phyloP scores from a whole-genome alignment of 2,888 invertebrate genomes.

The Teleiodes luculella region DNA sequence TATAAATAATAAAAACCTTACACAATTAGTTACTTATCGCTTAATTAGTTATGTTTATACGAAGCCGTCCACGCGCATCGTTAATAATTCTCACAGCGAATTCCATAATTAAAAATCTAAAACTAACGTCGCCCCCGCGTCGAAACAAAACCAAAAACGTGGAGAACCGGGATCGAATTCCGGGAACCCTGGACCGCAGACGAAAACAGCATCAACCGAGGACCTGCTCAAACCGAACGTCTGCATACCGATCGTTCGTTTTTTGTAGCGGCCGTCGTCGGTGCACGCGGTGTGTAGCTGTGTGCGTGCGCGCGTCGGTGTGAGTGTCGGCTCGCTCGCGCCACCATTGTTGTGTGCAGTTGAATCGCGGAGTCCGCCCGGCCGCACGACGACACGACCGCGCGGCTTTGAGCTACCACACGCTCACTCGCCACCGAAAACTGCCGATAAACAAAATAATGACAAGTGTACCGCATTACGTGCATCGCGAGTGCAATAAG shows the following conservation, averaged over 20 bases:
- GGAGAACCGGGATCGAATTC: conserved; percentile 45
- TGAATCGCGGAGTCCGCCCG: conserved; percentile 41
- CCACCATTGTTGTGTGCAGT: conserved; percentile 66
- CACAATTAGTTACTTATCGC: background rate
- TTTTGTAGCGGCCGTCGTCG: conserved; percentile 71
- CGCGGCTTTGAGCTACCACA: conserved; percentile 29
- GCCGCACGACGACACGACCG: too few relatives aligned
- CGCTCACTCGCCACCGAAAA: conserved; percentile 54
- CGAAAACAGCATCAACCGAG: conserved; percentile 78
- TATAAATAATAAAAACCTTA: too few relatives aligned
- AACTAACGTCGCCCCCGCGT: conserved; percentile 4
- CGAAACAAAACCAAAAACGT: conserved; percentile 16
- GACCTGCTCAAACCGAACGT: conserved; percentile 78
- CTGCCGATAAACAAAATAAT: conserved; percentile 74
- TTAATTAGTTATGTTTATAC: background rate
- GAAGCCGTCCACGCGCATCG: background rate
- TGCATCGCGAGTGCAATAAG: conserved; percentile 72
- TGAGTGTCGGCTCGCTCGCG: conserved; percentile 62
- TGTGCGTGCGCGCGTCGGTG: conserved; percentile 41
- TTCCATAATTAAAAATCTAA: conserved; percentile 10
- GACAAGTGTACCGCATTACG: conserved; percentile 67
- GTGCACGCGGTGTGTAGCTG: conserved; percentile 40
- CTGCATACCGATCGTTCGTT: conserved; percentile 79
- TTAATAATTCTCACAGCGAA: background rate
- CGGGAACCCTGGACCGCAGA: conserved; percentile 72